Base-by-base conservation (phyloP, 1,140 invertebrate genomes). In the Orussus abietinus region DNA sequence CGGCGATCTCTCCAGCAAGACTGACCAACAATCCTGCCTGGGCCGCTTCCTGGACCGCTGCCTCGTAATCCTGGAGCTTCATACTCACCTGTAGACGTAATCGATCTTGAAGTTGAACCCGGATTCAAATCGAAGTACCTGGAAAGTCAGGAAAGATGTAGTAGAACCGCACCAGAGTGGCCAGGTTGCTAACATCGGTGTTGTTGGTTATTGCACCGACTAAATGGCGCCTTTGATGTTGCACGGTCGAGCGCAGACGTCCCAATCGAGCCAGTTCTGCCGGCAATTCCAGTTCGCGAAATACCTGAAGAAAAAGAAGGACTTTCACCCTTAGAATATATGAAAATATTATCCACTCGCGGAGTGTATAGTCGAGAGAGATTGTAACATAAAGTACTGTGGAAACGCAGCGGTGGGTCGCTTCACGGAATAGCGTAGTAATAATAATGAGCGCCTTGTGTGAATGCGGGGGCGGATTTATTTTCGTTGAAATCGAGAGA, bases 231-330 rank as follows among this genome's bases (percentile, higher is more conserved):
- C 81, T 64, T 36, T 75, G 74, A 2, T 54, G 57, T 14, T 67
- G 61, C 2, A 84, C 65, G 17, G 55, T 65, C 13, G 72, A 59
- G 48, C 80, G 74, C 4, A 84, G 66, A 26, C 66, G 59, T 22
- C 69, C 69, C 35, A 85, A 71, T 22, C 80, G 77, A 7, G 71
- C 73, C 42, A 84, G 59, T 67, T 88, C 85, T 1, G 81, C 81
- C 3, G 84, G 84, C 53, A 81, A 78, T 63, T 89, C 86, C 13
- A 89, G 72, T 28, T 79, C 77, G 14, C 80, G 75, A 57, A 88
- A 88, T 21, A 88, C 78, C 86, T 88, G 60, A 28, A 65, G 66
- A 31, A 38, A 54, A 59, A 25, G 6, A 25, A 25, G 6, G n/a
- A 25, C 22, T 7, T 7, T n/a, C 6, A 25, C 22, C 6, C 6